These are phyloP conservation scores for Xylocopa sonorina DNA, from an alignment of 1,140 invertebrate genomes.

Conservation along the genomic window DNA sequence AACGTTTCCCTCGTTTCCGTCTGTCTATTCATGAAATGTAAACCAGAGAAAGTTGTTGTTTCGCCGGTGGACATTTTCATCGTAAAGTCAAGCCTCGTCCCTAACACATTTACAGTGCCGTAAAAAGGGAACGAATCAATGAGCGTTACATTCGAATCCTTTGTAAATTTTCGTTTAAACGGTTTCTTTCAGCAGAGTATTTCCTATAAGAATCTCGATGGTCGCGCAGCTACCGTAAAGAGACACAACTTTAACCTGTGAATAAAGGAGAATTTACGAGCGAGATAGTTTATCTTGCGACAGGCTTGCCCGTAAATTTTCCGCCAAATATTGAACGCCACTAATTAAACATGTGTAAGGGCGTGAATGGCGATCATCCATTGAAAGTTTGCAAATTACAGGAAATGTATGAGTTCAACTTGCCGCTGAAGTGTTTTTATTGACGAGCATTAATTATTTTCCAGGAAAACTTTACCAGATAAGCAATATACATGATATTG, in stretches of 20 bases:
- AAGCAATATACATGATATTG: no score
- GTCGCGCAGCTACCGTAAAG: neutral
- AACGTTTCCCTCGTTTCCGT: neutral
- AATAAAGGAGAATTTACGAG: neutral
- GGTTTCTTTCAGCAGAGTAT: neutral
- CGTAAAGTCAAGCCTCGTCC: neutral
- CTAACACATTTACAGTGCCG: neutral
- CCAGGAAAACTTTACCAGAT: no score
- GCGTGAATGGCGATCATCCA: neutral
- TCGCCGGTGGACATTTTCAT: neutral
- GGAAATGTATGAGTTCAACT: no score
- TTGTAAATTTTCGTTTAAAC: constrained; percentile 16
- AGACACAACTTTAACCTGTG: neutral
- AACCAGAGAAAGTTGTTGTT: neutral
- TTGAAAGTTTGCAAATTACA: neutral
- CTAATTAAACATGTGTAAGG: neutral
- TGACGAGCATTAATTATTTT: no score
- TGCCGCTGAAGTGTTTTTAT: no score
- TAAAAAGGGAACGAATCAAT: no score
- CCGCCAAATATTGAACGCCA: no score
- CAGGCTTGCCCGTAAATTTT: neutral
- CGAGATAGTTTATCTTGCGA: neutral
- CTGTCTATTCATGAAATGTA: neutral
- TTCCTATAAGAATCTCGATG: neutral
- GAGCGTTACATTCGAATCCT: neutral